Evolutionary conservation across 1,140 invertebrate species (phyloP).

Genomic region (Drosophila busckii): DNA sequence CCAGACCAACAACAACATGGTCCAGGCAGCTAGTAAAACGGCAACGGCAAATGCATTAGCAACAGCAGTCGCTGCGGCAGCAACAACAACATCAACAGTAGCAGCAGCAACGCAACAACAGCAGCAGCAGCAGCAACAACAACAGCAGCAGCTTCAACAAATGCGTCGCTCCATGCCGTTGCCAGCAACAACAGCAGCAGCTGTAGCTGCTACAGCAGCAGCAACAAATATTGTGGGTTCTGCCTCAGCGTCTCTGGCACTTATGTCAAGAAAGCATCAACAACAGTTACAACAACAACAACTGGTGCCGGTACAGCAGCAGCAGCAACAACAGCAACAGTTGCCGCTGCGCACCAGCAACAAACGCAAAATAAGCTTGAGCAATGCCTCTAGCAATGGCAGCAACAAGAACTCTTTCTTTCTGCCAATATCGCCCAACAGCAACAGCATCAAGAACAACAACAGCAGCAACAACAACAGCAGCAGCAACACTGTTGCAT

Average conservation of each 20-base stretch:
- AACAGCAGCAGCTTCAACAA: slow-evolving; percentile 12
- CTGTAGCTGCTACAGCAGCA: slow-evolving; percentile 26
- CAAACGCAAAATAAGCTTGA: slow-evolving; percentile 81
- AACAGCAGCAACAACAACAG: slow-evolving; percentile 78
- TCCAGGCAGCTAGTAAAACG: slow-evolving; percentile 4
- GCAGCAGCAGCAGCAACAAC: slow-evolving; percentile 16
- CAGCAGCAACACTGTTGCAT: slow-evolving; percentile 84
- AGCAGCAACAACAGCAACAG: slow-evolving; percentile 30
- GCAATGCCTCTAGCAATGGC: slow-evolving; percentile 80
- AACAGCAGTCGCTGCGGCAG: slow-evolving; percentile 27
- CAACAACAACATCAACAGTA: slow-evolving; percentile 15
- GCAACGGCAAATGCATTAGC: slow-evolving; percentile 29
- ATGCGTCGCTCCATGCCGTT: slow-evolving; percentile 39
- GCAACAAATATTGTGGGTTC: slow-evolving; percentile 66
- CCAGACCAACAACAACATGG: slow-evolving; percentile 8
- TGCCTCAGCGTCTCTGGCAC: slow-evolving; percentile 78
- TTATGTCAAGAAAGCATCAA: slow-evolving; percentile 78
- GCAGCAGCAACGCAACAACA: slow-evolving; percentile 9
- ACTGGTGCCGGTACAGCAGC: slow-evolving; percentile 22
- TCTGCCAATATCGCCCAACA: slow-evolving; percentile 87
- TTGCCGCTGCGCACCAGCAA: slow-evolving; percentile 50
- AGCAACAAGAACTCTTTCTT: slow-evolving; percentile 88
- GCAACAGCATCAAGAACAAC: slow-evolving; percentile 81
- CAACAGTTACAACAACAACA: slow-evolving; percentile 47
- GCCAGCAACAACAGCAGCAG: slow-evolving; percentile 32